Conservation (phyloP, 1,140 invertebrate species). For the Cydia pomonella region DNA sequence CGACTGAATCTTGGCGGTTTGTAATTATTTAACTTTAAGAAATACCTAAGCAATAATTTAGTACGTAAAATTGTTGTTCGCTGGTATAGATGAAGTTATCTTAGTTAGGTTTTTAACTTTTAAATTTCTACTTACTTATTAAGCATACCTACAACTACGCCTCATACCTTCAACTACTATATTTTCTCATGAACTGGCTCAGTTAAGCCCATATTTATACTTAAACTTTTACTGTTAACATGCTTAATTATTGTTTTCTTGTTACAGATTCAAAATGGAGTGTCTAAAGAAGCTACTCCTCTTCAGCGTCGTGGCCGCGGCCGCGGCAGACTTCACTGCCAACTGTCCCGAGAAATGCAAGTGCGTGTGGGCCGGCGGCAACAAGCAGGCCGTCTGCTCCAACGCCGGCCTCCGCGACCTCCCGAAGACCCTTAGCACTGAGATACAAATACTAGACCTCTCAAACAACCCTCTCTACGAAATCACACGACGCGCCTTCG, state of each 20-base stretch:
- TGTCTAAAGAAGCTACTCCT: conserved; percentile 45
- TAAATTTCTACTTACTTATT: no score
- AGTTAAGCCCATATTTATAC: neutral
- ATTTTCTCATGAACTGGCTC: neutral
- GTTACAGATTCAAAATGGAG: conserved; percentile 61
- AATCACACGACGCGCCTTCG: conserved; percentile 86
- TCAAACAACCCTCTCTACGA: conserved; percentile 86
- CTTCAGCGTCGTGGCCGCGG: conserved; percentile 48
- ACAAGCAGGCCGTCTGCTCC: conserved; percentile 90
- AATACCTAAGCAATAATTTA: no score
- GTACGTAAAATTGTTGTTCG: no score
- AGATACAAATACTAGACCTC: conserved; percentile 89
- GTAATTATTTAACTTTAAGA: no score
- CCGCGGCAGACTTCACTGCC: conserved; percentile 68
- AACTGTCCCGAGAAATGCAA: conserved; percentile 83
- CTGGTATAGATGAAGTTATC: no score
- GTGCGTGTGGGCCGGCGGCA: conserved; percentile 90
- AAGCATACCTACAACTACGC: no score
- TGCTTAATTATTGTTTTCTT: conserved; percentile 81
- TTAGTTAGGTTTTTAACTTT: no score
- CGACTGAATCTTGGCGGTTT: neutral
- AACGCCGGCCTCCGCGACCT: conserved; percentile 84
- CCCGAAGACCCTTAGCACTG: conserved; percentile 85
- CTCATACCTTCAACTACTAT: neutral
- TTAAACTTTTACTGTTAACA: neutral